A percentile compares a stretch with the other conserved stretches of the same genome.
Evolutionary conservation across 1,140 invertebrate genomes (phyloP).

Genomic region (Aphaenogaster rudis): DNA sequence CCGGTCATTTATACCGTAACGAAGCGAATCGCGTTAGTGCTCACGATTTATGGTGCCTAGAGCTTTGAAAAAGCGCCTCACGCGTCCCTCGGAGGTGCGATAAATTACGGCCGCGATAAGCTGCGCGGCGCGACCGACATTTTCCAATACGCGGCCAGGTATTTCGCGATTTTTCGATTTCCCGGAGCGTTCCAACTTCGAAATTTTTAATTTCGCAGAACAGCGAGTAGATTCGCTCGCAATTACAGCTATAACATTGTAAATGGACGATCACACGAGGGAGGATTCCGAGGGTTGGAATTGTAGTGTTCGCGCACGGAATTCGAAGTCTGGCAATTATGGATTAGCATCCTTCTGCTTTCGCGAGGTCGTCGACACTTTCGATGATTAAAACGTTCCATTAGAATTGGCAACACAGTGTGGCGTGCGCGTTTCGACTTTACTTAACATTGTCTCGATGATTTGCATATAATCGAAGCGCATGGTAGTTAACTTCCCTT

Average conservation of each 20-base stretch:
- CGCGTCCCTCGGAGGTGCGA: conserved; percentile 26
- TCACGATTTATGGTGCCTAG: conserved; percentile 26
- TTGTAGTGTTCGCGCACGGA: not conserved
- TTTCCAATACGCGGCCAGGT: conserved; percentile 4
- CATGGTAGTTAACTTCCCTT: not conserved
- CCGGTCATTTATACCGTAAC: conserved; percentile 38
- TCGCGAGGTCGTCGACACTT: conserved; percentile 37
- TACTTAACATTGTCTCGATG: not conserved
- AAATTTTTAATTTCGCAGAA: not conserved
- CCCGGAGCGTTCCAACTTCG: not conserved
- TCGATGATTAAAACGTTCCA: conserved; percentile 18
- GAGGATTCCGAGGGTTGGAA: not conserved
- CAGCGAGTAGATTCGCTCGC: not conserved
- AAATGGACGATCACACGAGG: not conserved
- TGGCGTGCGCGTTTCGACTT: conserved; percentile 5
- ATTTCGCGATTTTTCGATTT: conserved; percentile 11
- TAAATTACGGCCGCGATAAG: conserved; percentile 45
- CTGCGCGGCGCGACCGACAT: conserved; percentile 20
- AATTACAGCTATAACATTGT: conserved; percentile 5
- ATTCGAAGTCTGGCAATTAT: conserved; percentile 1
- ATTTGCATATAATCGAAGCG: conserved; percentile 44
- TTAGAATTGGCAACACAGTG: conserved; percentile 7
- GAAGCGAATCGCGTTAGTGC: conserved; percentile 42
- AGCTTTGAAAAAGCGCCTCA: not conserved
- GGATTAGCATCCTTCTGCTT: conserved; percentile 19